Base-by-base conservation (phyloP, 2,888 invertebrate genomes). In the Sesamia inferens region DNA sequence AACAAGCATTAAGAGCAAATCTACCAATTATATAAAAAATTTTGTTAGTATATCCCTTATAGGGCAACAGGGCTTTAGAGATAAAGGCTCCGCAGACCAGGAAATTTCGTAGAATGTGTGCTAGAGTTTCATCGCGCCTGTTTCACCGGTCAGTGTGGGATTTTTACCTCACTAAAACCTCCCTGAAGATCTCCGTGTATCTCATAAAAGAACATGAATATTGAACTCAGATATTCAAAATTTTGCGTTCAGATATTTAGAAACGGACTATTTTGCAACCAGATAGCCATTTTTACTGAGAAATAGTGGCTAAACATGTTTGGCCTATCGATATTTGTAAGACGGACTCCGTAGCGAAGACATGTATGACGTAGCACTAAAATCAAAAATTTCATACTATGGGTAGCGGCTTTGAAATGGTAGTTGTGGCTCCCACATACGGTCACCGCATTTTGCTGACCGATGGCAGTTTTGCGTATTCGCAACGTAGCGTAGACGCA, bases 221-320 rank as follows among this genome's bases (percentile, higher is more conserved):
- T 7, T 2, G 48, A 48, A 48, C 7, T 16, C 16, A 48, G 16
- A 48, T 48, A 48, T 14, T 4, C 14, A 57, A 4, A 57, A 22
- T 14, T 14, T 57, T 13, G 14, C 14, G 57, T 57, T 57, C 3
- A 24, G 13, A 19, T n/a, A 31, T 39, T 59, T 13, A 39, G 19
- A 61, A 61, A 59, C 59, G 31, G 59, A 59, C 59, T 59, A 14
- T 61, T 61, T n/a, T 61, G 4, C 19, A 31, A 24, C 16, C 19
- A 16, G 13, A 39, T 11, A 14, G 13, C 5, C 5, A 42, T 62
- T 42, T 42, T 31, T 8, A 42, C 14, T n/a, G 8, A 42, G n/a
- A 5, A 39, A n/a, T n/a, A 54, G 54, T 39, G 39, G 39, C 59
- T 59, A 39, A 11, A 11, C 1, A n/a, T n/a, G 14, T 14, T 13